These are phyloP conservation scores for Empidonax alnorum DNA, from an alignment of 2,113 vertebrate genomes.

Conservation along the genomic window DNA sequence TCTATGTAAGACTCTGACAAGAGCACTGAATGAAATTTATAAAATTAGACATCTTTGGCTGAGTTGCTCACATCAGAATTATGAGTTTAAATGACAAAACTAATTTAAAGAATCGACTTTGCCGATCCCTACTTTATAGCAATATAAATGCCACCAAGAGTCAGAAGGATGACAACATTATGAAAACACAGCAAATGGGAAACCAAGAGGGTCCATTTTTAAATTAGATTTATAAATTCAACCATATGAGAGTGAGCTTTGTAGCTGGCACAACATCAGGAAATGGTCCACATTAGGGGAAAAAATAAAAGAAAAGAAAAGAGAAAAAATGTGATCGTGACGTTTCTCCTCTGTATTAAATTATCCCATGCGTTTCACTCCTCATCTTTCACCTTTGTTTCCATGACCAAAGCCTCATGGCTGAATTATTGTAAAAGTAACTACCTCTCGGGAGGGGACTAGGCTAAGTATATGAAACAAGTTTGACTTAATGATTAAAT, in stretches of 20 bases:
- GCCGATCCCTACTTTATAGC: neutral
- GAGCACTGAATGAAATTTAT: slow-evolving; percentile 10
- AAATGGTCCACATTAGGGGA: neutral
- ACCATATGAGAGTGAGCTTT: neutral
- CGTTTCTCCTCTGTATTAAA: slow-evolving; percentile 8
- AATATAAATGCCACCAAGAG: neutral
- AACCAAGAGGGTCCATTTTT: slow-evolving; percentile 17
- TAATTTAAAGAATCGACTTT: slow-evolving; percentile 41
- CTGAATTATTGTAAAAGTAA: neutral
- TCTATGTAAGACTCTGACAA: slow-evolving; percentile 18
- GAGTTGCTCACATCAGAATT: slow-evolving; percentile 17
- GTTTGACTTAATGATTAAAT: neutral
- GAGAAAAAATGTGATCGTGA: neutral
- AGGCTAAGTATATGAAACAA: neutral
- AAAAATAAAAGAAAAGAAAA: neutral
- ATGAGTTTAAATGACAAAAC: slow-evolving; percentile 29
- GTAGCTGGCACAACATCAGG: neutral
- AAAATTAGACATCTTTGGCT: slow-evolving; percentile 37
- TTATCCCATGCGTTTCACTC: slow-evolving; percentile 1
- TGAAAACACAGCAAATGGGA: slow-evolving; percentile 31
- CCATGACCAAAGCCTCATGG: neutral
- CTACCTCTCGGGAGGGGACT: neutral
- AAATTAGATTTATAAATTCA: slow-evolving; percentile 59
- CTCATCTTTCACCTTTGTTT: neutral
- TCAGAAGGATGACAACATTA: slow-evolving; percentile 28